Percentiles rank a stretch among this genome's conserved stretches.
Conservation (phyloP, 2,797 vertebrate genomes). For the Acropternis orthonyx region DNA sequence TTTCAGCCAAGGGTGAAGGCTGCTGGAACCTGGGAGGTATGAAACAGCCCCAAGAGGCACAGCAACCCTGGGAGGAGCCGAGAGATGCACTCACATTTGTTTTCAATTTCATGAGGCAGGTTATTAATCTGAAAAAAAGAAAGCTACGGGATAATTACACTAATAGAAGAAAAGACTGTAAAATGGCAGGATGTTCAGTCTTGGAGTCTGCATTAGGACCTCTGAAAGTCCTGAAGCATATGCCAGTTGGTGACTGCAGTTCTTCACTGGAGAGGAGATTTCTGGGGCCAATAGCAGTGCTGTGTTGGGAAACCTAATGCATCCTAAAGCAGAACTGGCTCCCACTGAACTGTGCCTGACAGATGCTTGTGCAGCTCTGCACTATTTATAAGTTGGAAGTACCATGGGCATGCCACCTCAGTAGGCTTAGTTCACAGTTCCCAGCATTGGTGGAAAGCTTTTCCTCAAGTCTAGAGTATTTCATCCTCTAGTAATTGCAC, state of each 20-base stretch:
- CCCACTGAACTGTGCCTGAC: not conserved
- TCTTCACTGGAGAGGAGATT: not conserved
- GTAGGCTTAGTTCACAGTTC: not conserved
- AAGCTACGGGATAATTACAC: not conserved
- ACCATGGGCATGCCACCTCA: not conserved
- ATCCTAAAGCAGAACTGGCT: not conserved
- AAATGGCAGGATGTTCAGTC: not conserved
- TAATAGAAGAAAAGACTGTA: not conserved
- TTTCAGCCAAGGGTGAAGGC: fast-evolving
- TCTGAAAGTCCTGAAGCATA: not conserved
- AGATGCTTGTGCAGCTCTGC: not conserved
- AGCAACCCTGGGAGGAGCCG: not conserved
- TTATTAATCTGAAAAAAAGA: not conserved
- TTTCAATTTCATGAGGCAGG: not conserved
- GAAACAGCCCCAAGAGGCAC: fast-evolving
- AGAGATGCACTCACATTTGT: not conserved
- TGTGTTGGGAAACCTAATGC: not conserved
- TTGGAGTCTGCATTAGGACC: fast-evolving
- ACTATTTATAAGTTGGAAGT: not conserved
- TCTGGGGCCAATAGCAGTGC: not conserved
- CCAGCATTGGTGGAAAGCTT: not conserved
- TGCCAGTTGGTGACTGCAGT: not conserved
- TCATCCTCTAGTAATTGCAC: not conserved
- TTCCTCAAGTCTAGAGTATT: not conserved
- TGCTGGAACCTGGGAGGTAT: not conserved